Base-by-base conservation (phyloP, 2,113 vertebrate genomes). In the Pedionomus torquatus region DNA sequence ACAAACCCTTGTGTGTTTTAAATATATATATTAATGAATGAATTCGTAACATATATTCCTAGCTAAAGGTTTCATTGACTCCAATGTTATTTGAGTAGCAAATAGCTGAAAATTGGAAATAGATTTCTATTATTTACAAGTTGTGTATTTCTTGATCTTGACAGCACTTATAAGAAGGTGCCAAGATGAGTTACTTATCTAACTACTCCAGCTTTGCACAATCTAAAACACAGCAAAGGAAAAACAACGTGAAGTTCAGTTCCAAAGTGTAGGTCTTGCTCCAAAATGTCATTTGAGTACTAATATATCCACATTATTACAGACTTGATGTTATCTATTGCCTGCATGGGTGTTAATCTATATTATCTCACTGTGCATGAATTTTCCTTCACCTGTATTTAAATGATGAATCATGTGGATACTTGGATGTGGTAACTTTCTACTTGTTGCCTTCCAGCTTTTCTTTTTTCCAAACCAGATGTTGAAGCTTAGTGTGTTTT, bases 401-500 rank as follows among this genome's bases (percentile, higher is more conserved):
- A 79, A 91, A 51, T 79, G 44, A 66, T 17, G 10, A 90, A 88
- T n/a, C 17, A 41, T 25, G 31, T n/a, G 51, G 19, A 33, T 92
- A 77, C 54, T 87, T 90, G 87, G 35, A 80, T 88, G 25, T 43
- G 23, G 30, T 63, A 49, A 72, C 31, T 70, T 93, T 85, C 41
- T 93, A 35, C 72, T 91, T 84, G 41, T 39, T 93, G 54, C 64
- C 43, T 83, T 91, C 63, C 63, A 76, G 66, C 12, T 71, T 82
- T 83, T 58, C 8, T 46, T 57, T 84, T 87, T 70, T 76, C 71
- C 58, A 71, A 65, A 83, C 23, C 88, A 95, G 80, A 68, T 91
- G 88, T 87, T 91, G 72, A 78, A 93, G 63, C 37, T 71, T 72
- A 76, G 52, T 70, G 39, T 70, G 31, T 78, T 87, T 94, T 93